Conservation (phyloP, 2,888 invertebrate species). For the Lordiphosa fenestrarum region DNA sequence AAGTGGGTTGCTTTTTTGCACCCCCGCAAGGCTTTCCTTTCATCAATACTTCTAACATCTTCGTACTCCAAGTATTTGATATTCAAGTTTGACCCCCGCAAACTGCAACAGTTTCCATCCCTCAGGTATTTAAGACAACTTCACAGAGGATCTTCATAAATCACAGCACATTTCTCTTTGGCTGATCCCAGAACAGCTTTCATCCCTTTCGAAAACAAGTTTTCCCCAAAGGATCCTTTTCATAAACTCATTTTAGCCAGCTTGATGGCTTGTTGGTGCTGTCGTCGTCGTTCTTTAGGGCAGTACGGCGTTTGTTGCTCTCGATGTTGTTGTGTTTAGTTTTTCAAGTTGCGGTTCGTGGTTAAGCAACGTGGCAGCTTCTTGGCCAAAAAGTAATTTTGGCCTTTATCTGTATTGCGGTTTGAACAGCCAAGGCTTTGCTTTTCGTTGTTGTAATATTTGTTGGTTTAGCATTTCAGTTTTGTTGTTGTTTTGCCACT, state of each 20-base stretch:
- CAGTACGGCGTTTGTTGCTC: conserved; percentile 8
- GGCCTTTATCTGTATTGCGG: conserved; percentile 72
- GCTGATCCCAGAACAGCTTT: conserved; percentile 34
- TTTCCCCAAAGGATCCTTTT: conserved; percentile 57
- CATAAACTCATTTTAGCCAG: conserved; percentile 55
- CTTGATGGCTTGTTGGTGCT: conserved; percentile 17
- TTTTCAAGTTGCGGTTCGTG: conserved; percentile 60
- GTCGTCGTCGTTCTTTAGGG: not conserved
- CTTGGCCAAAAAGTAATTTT: conserved; percentile 75
- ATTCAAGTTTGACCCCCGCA: too few relatives aligned
- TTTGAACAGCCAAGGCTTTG: conserved; percentile 53
- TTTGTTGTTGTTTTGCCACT: conserved; percentile 46
- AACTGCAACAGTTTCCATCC: not conserved
- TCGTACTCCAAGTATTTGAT: too few relatives aligned
- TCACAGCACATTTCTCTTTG: conserved; percentile 25
- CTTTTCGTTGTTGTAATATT: conserved; percentile 22
- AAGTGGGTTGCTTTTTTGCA: too few relatives aligned
- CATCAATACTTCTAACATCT: too few relatives aligned
- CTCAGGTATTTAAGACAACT: conserved; percentile 20
- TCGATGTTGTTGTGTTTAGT: conserved; percentile 46
- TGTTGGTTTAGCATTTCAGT: conserved; percentile 37
- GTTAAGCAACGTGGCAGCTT: conserved; percentile 52
- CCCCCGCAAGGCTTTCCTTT: too few relatives aligned
- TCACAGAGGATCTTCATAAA: conserved; percentile 52
- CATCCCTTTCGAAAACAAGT: conserved; percentile 18